These are phyloP conservation scores for Ascaphus truei DNA, from an alignment of 2,113 vertebrate genomes.

Conservation along the genomic window DNA sequence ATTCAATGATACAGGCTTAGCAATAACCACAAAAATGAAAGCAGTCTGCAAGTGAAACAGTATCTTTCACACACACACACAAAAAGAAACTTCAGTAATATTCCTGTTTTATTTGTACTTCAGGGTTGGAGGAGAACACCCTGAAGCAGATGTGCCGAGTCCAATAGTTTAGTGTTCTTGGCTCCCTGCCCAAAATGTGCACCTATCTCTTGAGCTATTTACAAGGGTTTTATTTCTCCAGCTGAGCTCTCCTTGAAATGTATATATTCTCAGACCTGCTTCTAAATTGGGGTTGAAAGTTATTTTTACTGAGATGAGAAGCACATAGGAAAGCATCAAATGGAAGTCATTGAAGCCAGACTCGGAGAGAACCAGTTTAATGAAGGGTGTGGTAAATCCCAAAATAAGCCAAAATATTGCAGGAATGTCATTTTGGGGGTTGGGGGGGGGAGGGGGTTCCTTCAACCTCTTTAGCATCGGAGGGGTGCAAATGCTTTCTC, in stretches of 20 bases:
- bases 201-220: constrained; percentile 95
- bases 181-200: constrained; percentile 72
- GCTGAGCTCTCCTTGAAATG: constrained; percentile 71
- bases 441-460: too few species aligned
- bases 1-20: constrained; percentile 27
- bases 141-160: constrained; percentile 88
- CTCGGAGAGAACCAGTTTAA: constrained; percentile 38
- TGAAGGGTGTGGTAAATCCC: constrained; percentile 48
- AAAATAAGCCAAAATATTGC: constrained; percentile 25
- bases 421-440: constrained; percentile 6
- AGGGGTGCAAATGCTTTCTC: too few species aligned
- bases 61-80: constrained; percentile 40
- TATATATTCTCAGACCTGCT: constrained; percentile 49
- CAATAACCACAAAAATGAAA: constrained; percentile 30
- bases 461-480: too few species aligned
- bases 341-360: constrained; percentile 41
- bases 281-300: constrained; percentile 45
- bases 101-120: constrained; percentile 32
- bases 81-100: constrained; percentile 42
- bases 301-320: constrained; percentile 46
- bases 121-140: constrained; percentile 68
- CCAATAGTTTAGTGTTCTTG: constrained; percentile 79
- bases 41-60: constrained; percentile 31
- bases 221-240: constrained; percentile 80
- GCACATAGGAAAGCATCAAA: constrained; percentile 39